Evolutionary conservation across 2,797 vertebrate species (phyloP), one percentile per base, ranked within the genome.

Genomic region (Buphagus erythrorhynchus): DNA sequence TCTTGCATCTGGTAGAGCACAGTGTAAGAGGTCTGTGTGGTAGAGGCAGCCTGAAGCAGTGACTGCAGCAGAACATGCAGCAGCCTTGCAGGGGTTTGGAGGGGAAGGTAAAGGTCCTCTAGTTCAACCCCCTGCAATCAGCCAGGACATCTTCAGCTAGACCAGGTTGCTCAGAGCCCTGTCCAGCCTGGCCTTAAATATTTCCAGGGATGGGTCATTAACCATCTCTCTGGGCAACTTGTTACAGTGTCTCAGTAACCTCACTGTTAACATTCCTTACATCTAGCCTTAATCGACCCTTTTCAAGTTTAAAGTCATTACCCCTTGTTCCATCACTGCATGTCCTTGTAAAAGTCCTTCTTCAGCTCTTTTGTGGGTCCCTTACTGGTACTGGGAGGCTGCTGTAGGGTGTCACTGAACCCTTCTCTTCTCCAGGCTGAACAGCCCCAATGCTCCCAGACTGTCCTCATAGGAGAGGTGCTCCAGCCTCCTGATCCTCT

Each of bases 361-460:
- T 58, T 18, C 7, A 8, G 5, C 10, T 35, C 55, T 76, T 28
- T 24, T 29, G 2, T 26, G 49, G 11, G 21, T 12, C 25, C 5
- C 3, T 67, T 35, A 8, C 2, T 21, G 10, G 9, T 35, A 10
- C 15, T 22, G 35, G 51, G n/a, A 36, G 11, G 31, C 1, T 3
- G 19, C 52, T 28, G 10, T 24, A 38, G 43, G 28, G 4, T 43
- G 15, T 58, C 28, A 28, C 20, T 66, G 61, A 49, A 26, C 11
- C 22, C 7, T 45, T 40, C 17, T 71, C 10, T 61, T 61, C 26
- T 40, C 16, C 25, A 59, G 16, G 10, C 40, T 45, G 16, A 49
- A 10, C 12, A 59, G 54, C 7, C 22, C n/a, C 45, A 28, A 0
- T 38, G 45, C 16, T 75, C 15, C 25, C 71, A 67, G 14, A 49